phyloP scores from a whole-genome alignment of 2,888 invertebrate species.

The Brachynemurus nebulosus region DNA sequence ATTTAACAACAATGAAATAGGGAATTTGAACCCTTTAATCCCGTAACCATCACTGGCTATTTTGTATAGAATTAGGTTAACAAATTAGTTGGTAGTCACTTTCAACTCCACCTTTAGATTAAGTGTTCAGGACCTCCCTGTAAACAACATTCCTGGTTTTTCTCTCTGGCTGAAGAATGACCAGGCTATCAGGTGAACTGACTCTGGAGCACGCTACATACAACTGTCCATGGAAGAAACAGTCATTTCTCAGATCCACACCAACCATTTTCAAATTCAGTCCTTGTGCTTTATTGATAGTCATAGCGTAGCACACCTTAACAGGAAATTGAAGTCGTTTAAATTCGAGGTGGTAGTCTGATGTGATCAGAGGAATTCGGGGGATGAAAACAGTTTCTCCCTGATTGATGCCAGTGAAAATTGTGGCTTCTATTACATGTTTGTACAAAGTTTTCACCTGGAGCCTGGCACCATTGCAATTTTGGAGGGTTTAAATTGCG shows the following conservation, averaged over 20 bases:
- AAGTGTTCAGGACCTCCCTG: conserved; percentile 3
- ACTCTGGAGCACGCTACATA: conserved; percentile 15
- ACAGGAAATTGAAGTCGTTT: conserved; percentile 22
- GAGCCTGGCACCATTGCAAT: conserved; percentile 19
- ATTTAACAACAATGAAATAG: too few species aligned
- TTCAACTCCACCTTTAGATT: too few species aligned
- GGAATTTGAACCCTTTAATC: too few species aligned
- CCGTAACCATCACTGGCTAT: too few species aligned
- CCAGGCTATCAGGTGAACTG: conserved; percentile 9
- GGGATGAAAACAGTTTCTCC: conserved; percentile 19
- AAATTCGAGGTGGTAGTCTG: conserved; percentile 17
- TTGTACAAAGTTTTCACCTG: conserved; percentile 13
- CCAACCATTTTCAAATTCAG: conserved; percentile 13
- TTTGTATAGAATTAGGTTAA: too few species aligned
- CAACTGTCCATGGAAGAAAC: conserved; percentile 13
- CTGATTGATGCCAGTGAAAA: conserved; percentile 4
- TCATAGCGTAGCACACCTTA: conserved; percentile 20
- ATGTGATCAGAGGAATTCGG: conserved; percentile 17
- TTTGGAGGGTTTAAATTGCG: conserved; percentile 18
- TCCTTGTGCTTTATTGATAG: conserved; percentile 23
- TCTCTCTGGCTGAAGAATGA: conserved; percentile 7
- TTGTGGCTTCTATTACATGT: conserved; percentile 14
- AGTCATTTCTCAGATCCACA: conserved; percentile 4
- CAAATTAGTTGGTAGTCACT: too few species aligned
- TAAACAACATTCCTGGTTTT: conserved; percentile 11